Evolutionary conservation across 2,797 vertebrate species (phyloP), one percentile per base, ranked within the genome.

Genomic region (Fistularia tabacaria): DNA sequence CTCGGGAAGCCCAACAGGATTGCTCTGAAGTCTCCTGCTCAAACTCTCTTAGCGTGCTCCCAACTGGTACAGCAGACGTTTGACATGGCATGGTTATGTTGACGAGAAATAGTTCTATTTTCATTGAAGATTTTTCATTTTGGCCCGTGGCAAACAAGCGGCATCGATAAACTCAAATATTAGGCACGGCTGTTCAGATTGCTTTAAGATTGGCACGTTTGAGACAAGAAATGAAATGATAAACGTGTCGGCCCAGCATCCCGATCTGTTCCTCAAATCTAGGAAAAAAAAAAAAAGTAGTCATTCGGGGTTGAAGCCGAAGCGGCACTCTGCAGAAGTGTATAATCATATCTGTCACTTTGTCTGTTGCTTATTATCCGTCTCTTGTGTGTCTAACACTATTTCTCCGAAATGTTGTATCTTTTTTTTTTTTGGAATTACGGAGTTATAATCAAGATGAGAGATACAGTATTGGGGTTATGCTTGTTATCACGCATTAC

Each of bases 371-470:
- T 49, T 25, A 51, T 74, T 48, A 9, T 73, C 49, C 54, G 36
- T 57, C 42, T 54, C 3, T 36, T 14, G 52, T 50, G n/a, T 53
- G 45, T 62, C 59, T 49, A 38, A 50, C 53, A n/a, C 37, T 6
- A 10, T 46, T 53, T 44, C 41, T 42, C 50, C 52, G 36, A 41
- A 41, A 53, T 8, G 25, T 60, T 66, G 5, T 25, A 25, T 25
- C 2, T 25, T 25, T 25, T 25, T 44, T n/a, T n/a, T n/a, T n/a
- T n/a, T n/a, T n/a, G n/a, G n/a, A n/a, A n/a, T n/a, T n/a, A n/a
- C n/a, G n/a, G n/a, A 85, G 15, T 49, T 48, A 50, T 57, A 57
- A 63, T 69, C 57, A 62, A 64, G 51, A 65, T 58, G 58, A 62
- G 45, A 57, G 15, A 57, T 61, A 10, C 10, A 10, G 39, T 8